Percentiles rank a stretch among this genome's conserved stretches.
Evolutionary conservation across 1,140 invertebrate genomes (phyloP).

Genomic region (Galendromus occidentalis): DNA sequence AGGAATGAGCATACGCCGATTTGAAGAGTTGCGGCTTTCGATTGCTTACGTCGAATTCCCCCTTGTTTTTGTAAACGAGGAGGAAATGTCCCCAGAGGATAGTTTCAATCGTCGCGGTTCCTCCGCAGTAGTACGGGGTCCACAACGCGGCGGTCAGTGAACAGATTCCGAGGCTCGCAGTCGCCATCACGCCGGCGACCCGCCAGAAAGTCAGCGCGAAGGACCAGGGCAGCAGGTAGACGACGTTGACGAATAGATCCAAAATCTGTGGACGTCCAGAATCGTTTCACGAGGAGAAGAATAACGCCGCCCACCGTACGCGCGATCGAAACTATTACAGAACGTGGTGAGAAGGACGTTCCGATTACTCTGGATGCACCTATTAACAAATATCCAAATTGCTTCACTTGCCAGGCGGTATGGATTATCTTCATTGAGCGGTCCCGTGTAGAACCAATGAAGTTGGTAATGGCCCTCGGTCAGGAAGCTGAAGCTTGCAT

Average conservation of each 20-base stretch:
- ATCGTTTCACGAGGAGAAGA: too few species aligned
- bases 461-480: background rate
- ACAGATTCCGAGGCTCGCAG: background rate
- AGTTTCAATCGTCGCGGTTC: background rate
- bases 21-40: too few species aligned
- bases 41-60: background rate
- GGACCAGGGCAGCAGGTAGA: background rate
- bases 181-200: background rate
- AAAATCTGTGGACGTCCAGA: background rate
- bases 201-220: background rate
- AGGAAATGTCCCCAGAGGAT: background rate
- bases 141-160: background rate
- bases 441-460: background rate
- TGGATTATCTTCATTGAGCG: background rate
- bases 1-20: too few species aligned
- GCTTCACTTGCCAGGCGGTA: background rate
- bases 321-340: too few species aligned
- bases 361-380: too few species aligned
- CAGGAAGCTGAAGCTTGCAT: background rate
- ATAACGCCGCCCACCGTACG: too few species aligned
- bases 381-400: too few species aligned
- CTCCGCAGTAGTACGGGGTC: background rate
- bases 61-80: background rate
- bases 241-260: background rate
- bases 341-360: too few species aligned